Conservation (phyloP, 2,797 vertebrate genomes). For the Enteromius fasciolatus region DNA sequence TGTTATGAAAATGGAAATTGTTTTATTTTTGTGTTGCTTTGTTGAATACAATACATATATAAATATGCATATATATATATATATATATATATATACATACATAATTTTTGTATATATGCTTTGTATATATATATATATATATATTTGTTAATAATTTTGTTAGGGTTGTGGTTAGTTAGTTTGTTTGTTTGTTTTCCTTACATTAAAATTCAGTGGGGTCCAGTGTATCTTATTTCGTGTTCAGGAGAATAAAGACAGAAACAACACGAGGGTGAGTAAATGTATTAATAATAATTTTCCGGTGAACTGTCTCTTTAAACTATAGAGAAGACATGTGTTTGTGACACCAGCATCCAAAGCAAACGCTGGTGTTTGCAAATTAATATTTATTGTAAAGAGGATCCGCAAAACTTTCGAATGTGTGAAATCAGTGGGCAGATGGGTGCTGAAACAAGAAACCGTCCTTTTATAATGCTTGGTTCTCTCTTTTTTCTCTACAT, state of each 20-base stretch:
- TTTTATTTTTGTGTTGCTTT: background rate
- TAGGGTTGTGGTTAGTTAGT: no score
- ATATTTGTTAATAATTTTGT: background rate
- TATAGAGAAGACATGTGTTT: background rate
- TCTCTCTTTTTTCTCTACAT: slow-evolving; percentile 1
- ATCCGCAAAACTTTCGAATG: background rate
- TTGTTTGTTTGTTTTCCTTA: background rate
- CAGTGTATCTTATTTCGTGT: background rate
- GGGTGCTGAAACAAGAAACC: background rate
- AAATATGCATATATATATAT: background rate
- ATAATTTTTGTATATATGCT: no score
- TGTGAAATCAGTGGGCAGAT: slow-evolving; percentile 26
- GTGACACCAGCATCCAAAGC: background rate
- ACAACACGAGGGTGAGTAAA: background rate
- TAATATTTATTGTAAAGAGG: background rate
- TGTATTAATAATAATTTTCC: background rate
- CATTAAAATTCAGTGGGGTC: background rate
- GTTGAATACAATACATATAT: background rate
- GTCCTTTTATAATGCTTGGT: slow-evolving; percentile 12
- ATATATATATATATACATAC: no score
- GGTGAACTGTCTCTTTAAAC: background rate
- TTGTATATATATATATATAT: no score
- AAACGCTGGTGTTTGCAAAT: slow-evolving; percentile 5
- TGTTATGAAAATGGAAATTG: background rate
- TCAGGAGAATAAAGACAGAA: background rate